A percentile compares a stretch with the other conserved stretches of the same genome.
Conservation (phyloP, 2,797 vertebrate species). For the Falco concolor region DNA sequence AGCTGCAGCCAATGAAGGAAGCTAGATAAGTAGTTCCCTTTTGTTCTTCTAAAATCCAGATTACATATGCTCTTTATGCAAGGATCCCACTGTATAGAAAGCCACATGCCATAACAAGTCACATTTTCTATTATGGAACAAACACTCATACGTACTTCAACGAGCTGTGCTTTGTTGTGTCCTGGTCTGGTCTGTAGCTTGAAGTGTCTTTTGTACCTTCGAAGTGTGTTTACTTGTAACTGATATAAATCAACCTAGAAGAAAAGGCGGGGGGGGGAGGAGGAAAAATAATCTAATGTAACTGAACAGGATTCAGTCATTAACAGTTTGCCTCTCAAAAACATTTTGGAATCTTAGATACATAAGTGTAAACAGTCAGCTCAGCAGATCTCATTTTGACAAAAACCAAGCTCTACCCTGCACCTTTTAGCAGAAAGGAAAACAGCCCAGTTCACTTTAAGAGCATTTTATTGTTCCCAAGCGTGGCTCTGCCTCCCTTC, state of each 20-base stretch:
- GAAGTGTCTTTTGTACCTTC: constrained; percentile 85
- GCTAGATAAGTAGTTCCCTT: constrained; percentile 5
- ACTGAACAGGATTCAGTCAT: neutral
- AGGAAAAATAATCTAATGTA: neutral
- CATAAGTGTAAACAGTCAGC: neutral
- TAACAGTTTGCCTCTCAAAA: neutral
- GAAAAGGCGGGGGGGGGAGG: neutral
- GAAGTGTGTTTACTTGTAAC: constrained; percentile 83
- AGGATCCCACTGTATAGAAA: neutral
- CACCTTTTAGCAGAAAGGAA: neutral
- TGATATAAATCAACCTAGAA: constrained; percentile 83
- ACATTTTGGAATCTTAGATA: neutral
- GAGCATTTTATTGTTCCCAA: neutral
- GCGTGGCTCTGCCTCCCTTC: neutral
- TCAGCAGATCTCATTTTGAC: neutral
- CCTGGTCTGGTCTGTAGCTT: constrained; percentile 83
- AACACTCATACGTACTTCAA: constrained; percentile 75
- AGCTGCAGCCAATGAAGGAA: neutral
- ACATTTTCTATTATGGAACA: constrained; percentile 2
- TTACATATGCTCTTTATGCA: neutral
- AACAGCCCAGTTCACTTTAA: neutral
- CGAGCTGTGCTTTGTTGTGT: constrained; percentile 85
- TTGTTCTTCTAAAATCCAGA: constrained; percentile 14
- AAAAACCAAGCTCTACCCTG: neutral
- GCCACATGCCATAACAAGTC: neutral